Percentiles rank a stretch among this genome's conserved stretches.
Evolutionary conservation across 35 echinoderm and acorn worm genomes (phyloP).

Genomic region (Ophiothrix spiculata): DNA sequence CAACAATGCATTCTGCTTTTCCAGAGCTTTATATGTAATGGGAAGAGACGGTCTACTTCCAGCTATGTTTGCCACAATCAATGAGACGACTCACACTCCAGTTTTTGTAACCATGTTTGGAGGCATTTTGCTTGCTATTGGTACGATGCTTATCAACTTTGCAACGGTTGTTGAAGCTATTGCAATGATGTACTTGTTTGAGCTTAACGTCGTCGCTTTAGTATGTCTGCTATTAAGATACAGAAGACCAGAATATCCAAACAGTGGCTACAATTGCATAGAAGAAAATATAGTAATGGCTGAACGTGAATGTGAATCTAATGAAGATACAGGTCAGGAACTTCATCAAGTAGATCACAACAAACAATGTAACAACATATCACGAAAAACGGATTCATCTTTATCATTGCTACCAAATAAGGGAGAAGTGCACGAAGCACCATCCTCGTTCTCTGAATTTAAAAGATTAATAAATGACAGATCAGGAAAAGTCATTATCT

Average conservation of each 20-base stretch:
- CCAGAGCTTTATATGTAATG: constrained; percentile 36
- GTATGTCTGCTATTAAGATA: neutral
- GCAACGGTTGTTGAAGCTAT: neutral
- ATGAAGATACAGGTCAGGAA: neutral
- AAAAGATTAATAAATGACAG: no score
- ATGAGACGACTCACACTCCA: constrained; percentile 4
- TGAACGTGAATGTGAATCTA: neutral
- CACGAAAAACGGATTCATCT: neutral
- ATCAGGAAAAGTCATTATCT: no score
- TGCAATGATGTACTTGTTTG: neutral
- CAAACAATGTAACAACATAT: neutral
- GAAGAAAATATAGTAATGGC: neutral
- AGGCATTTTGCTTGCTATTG: neutral
- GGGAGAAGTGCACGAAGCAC: no score
- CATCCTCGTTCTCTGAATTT: no score
- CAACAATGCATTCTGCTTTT: constrained; percentile 13
- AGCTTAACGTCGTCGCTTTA: neutral
- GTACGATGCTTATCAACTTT: constrained; percentile 1
- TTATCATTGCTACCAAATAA: no score
- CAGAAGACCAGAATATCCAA: neutral
- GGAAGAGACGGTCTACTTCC: constrained; percentile 36
- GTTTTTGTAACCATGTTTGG: constrained; percentile 11
- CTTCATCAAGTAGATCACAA: neutral
- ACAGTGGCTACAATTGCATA: neutral
- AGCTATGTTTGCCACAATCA: neutral